These are phyloP conservation scores for Phodopus roborovskii DNA, from an alignment of 2,113 vertebrate genomes.

Conservation along the genomic window DNA sequence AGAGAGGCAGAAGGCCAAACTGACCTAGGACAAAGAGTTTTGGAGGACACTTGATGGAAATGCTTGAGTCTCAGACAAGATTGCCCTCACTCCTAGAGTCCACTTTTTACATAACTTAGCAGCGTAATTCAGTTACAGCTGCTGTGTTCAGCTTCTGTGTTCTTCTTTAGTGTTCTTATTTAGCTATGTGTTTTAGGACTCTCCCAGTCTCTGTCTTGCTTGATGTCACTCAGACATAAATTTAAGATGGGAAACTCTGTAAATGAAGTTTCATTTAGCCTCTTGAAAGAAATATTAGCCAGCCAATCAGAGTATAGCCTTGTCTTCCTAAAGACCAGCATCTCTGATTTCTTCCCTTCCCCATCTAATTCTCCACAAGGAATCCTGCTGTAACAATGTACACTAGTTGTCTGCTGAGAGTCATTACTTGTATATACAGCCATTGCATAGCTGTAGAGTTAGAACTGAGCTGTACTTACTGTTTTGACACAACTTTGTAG, in stretches of 20 bases:
- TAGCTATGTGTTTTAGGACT: not conserved
- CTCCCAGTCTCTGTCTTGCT: not conserved
- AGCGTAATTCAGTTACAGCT: not conserved
- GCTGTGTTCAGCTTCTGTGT: not conserved
- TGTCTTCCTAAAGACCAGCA: not conserved
- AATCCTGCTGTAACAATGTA: not conserved
- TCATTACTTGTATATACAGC: not conserved
- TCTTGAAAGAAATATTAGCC: not conserved
- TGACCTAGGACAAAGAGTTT: not conserved
- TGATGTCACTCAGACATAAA: slow-evolving; percentile 6
- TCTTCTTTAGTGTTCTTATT: not conserved
- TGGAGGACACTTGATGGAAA: not conserved
- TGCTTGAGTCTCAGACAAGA: not conserved
- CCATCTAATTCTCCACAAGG: not conserved
- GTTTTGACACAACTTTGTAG: not conserved
- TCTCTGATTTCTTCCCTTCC: not conserved
- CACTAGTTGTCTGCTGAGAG: not conserved
- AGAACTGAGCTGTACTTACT: not conserved
- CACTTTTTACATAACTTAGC: not conserved
- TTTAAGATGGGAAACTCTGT: not conserved
- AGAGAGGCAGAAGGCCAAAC: not conserved
- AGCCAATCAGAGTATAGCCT: not conserved
- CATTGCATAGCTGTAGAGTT: not conserved
- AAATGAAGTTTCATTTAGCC: slow-evolving; percentile 21
- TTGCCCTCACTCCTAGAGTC: not conserved